Base-by-base conservation (phyloP, 2,113 vertebrate species). In the Recurvirostra avosetta region DNA sequence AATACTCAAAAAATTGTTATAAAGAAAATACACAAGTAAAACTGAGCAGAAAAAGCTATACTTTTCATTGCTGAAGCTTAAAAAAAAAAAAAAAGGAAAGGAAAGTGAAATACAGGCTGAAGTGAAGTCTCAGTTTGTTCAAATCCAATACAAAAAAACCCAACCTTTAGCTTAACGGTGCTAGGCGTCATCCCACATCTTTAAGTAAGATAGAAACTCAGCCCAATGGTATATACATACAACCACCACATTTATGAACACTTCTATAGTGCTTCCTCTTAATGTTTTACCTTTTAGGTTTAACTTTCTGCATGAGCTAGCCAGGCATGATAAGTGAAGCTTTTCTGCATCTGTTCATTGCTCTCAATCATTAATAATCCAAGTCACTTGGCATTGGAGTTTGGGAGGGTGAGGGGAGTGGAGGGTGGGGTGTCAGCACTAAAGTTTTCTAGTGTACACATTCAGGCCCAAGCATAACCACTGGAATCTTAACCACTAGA, bases 361-460 rank as follows among this genome's bases (percentile, higher is more conserved):
- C 11, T 79, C 50, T 75, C 75, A 85, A 79, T 62, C 58, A 65
- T 62, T 47, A 82, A 92, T 53, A 76, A 66, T 34, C 45, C 47
- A 47, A 40, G 16, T 85, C 13, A 80, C 10, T n/a, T 38, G 18
- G 13, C 23, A 73, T 32, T 3, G 4, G 61, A 52, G 20, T 32
- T 15, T 40, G 9, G 5, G 9, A 8, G 12, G 9, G 13, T 26
- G 41, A n/a, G 1, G 3, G 5, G 25, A 2, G 20, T 11, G 47
- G 21, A 12, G 49, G 49, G 49, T 12, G 49, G 26, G 5, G 9
- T 11, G 26, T 50, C 2, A 1, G 3, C 47, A 41, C 19, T 45
- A 6, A 43, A 29, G 21, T 53, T 76, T 90, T 66, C n/a, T 45
- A 58, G 22, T 25, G 49, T 21, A 38, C 21, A 32, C 0, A 1